Base-by-base conservation (phyloP, 2,888 invertebrate species). In the Nymphalis polychloros region DNA sequence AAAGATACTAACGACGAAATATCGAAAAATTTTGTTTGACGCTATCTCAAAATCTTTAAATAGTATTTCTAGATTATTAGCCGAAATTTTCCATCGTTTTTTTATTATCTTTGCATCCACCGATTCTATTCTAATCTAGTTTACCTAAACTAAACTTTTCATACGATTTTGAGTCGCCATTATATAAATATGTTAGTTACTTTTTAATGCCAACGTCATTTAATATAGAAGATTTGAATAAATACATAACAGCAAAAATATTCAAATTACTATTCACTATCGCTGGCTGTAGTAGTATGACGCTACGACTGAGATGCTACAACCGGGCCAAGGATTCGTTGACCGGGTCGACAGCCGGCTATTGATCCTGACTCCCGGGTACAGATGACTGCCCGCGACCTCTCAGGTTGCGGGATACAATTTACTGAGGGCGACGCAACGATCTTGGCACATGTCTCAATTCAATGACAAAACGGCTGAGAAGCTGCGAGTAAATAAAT, bases 321-420 rank as follows among this genome's bases (percentile, higher is more conserved):
- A 85, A 82, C 75, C 82, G 78, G 88, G 89, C 85, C 89, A 89
- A 89, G 89, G 88, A 86, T 86, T 79, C 77, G 60, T 74, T 77
- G 82, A 79, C 82, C 86, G 76, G 83, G 82, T 76, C 80, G 77
- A 48, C 49, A 49, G 64, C 79, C 76, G 82, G 83, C 72, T 88
- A 86, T 86, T 82, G 87, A 86, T 86, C 78, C 74, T 78, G 76
- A 52, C 73, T 70, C 69, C 71, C 68, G 59, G 69, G 69, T 64
- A 46, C 59, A 59, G 68, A 64, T 71, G 71, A 76, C 75, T 55
- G 13, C 64, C 47, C 66, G 61, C 41, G 49, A 65, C 61, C 59
- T 64, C 48, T 55, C 57, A 35, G 35, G 10, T 35, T 41, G 41
- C 41, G 27, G 55, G 8, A 7, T n/a, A 48, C 19, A n/a, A 17